These are phyloP conservation scores for Octonoba sinensis DNA, from an alignment of 2,888 invertebrate species.

Conservation along the genomic window DNA sequence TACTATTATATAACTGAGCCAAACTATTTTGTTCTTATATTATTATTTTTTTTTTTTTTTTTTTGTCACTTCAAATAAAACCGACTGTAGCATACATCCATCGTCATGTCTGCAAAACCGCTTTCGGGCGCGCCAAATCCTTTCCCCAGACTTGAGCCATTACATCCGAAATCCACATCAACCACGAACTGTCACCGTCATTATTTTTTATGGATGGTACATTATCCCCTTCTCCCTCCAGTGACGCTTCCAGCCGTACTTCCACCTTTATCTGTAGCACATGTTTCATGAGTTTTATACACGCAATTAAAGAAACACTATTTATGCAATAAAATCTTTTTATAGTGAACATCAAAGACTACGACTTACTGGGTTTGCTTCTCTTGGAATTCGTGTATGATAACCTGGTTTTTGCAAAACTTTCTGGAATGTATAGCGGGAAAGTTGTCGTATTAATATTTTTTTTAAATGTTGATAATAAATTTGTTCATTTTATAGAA, in stretches of 20 bases:
- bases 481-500: no score
- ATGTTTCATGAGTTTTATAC: neutral
- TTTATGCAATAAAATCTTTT: slow-evolving; percentile 1
- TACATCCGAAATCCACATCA: no score
- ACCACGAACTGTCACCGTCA: neutral
- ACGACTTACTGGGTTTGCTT: no score
- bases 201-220: slow-evolving; percentile 7
- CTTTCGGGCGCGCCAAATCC: neutral
- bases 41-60: no score
- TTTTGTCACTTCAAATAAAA: no score
- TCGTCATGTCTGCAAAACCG: neutral
- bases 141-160: neutral
- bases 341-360: neutral
- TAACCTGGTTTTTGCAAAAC: no score
- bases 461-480: no score
- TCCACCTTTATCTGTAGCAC: neutral
- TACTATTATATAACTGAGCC: no score
- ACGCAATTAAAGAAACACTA: neutral
- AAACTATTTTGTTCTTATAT: no score
- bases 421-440: no score
- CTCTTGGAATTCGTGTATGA: no score
- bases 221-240: neutral
- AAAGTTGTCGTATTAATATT: no score
- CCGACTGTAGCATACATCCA: neutral
- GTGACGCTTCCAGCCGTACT: neutral